These are phyloP conservation scores for Helleia helle DNA, from an alignment of 2,888 invertebrate genomes.

Conservation along the genomic window DNA sequence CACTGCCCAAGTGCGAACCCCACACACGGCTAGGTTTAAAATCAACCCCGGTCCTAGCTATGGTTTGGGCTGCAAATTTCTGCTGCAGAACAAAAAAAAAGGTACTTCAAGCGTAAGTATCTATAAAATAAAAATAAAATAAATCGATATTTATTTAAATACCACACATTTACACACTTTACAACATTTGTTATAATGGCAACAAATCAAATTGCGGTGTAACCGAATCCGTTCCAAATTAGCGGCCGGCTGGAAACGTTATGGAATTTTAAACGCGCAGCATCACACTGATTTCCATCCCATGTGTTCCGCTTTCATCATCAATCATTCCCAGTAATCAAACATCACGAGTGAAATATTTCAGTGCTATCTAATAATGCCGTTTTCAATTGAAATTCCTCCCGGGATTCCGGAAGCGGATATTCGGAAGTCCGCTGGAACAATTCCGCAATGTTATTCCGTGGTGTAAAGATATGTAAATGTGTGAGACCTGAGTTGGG, in stretches of 20 bases:
- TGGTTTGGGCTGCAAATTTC: too few relatives aligned
- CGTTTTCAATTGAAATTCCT: conserved; percentile 12
- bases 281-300: background rate
- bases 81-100: too few relatives aligned
- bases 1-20: too few relatives aligned
- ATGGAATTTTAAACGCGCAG: conserved; percentile 6
- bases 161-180: too few relatives aligned
- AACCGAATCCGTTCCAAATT: conserved; percentile 1
- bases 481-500: too few relatives aligned
- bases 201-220: background rate
- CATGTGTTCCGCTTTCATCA: conserved; percentile 7
- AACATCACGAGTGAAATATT: conserved; percentile 11
- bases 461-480: conserved; percentile 11
- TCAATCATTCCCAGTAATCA: conserved; percentile 11
- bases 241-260: background rate
- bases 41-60: too few relatives aligned
- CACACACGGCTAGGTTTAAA: too few relatives aligned
- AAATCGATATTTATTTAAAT: too few relatives aligned
- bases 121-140: too few relatives aligned
- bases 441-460: conserved; percentile 10
- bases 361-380: conserved; percentile 11
- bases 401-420: conserved; percentile 10
- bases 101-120: too few relatives aligned
- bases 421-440: conserved; percentile 4
- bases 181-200: background rate